Evolutionary conservation across 64 coral and sea anemone genomes (phyloP).

Genomic region (Platygyra sinensis): DNA sequence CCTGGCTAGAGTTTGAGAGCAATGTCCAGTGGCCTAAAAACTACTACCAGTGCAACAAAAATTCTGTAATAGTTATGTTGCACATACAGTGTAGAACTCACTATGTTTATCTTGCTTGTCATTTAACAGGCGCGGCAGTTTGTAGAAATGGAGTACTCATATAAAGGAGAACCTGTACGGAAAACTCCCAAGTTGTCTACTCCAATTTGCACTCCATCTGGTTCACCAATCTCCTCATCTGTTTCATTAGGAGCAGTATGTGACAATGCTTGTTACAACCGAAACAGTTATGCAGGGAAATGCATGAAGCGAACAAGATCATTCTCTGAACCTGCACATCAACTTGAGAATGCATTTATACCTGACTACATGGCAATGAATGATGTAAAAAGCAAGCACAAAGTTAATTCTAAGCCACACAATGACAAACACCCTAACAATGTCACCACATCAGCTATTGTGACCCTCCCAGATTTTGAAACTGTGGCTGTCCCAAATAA

Average conservation of each 20-base stretch:
- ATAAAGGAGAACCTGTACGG: constrained; percentile 80
- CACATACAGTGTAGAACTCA: neutral
- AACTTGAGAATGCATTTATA: constrained; percentile 70
- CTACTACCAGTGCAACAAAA: too few species aligned
- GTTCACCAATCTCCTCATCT: constrained; percentile 92
- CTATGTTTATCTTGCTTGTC: neutral
- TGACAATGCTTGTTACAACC: constrained; percentile 84
- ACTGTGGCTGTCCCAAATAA: constrained; percentile 89
- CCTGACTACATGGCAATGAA: constrained; percentile 88
- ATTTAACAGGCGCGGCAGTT: constrained; percentile 87
- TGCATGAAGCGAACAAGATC: constrained; percentile 90
- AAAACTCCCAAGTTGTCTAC: constrained; percentile 66
- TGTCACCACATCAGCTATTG: constrained; percentile 86
- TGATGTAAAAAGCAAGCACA: constrained; percentile 77
- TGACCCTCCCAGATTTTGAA: constrained; percentile 91
- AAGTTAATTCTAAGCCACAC: constrained; percentile 63
- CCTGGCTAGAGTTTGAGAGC: too few species aligned
- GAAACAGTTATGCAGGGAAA: constrained; percentile 85
- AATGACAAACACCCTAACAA: constrained; percentile 69
- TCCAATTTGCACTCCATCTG: constrained; percentile 94
- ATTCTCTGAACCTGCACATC: constrained; percentile 83
- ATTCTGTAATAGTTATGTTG: neutral
- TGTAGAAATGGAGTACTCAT: constrained; percentile 98
- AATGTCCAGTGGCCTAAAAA: too few species aligned
- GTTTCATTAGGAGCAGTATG: constrained; percentile 90